Percentiles rank a stretch among this genome's conserved stretches.
These are phyloP conservation scores for Esperia sulphurella DNA, from an alignment of 2,888 invertebrate genomes.

Conservation along the genomic window DNA sequence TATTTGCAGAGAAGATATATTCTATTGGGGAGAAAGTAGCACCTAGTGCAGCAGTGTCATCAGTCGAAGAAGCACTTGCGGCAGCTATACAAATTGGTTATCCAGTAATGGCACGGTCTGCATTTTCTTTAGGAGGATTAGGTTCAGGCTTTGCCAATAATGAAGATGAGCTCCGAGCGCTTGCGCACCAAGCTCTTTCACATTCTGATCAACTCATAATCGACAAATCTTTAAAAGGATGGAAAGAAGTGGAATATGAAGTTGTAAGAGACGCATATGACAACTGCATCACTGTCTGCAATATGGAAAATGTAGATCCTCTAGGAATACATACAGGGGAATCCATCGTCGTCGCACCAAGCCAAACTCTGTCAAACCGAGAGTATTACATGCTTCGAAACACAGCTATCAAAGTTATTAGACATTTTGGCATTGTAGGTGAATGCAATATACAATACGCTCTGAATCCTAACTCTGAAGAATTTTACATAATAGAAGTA, in stretches of 20 bases:
- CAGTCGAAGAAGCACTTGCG: constrained; percentile 91
- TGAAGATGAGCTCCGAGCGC: constrained; percentile 85
- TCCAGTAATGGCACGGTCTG: constrained; percentile 97
- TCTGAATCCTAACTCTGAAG: constrained; percentile 93
- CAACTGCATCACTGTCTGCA: constrained; percentile 99
- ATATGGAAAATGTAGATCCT: constrained; percentile 99
- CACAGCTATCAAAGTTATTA: constrained; percentile 96
- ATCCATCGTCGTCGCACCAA: constrained; percentile 98
- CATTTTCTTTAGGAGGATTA: constrained; percentile 98
- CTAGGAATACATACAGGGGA: constrained; percentile 99
- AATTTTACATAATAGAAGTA: constrained; percentile 96
- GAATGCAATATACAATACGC: constrained; percentile 99
- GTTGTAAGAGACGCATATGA: constrained; percentile 98
- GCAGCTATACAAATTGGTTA: constrained; percentile 94
- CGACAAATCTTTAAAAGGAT: constrained; percentile 98
- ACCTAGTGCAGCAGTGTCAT: constrained; percentile 95
- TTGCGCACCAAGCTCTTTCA: constrained; percentile 92
- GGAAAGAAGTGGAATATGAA: constrained; percentile 99
- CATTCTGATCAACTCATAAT: constrained; percentile 95
- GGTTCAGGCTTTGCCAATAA: constrained; percentile 99
- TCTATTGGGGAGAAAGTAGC: constrained; percentile 96
- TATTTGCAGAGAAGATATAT: constrained; percentile 94
- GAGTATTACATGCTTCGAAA: constrained; percentile 97
- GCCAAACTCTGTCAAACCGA: constrained; percentile 96
- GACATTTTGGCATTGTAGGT: constrained; percentile 97